phyloP scores from a whole-genome alignment of 1,140 invertebrate species.

The Tribolium madens region DNA sequence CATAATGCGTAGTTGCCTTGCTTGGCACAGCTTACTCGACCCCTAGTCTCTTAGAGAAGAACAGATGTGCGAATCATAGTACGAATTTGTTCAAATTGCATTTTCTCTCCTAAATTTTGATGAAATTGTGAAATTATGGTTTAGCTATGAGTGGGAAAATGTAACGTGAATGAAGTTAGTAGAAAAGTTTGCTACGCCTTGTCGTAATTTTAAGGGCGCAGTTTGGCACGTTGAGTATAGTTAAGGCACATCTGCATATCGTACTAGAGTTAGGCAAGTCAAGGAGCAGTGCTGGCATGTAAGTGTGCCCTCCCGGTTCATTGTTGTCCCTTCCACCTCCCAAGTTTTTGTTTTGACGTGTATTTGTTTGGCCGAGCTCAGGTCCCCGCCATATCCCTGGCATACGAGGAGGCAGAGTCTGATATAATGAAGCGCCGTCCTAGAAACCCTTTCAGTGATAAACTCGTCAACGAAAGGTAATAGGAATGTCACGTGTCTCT shows the following conservation, averaged over 20 bases:
- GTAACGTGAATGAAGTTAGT: too few species aligned
- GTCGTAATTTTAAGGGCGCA: neutral
- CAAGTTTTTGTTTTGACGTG: slow-evolving; percentile 59
- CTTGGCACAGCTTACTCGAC: slow-evolving; percentile 58
- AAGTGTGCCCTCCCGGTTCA: slow-evolving; percentile 48
- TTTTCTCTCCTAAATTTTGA: too few species aligned
- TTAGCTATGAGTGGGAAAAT: too few species aligned
- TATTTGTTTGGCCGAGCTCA: slow-evolving; percentile 71
- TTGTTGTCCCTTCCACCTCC: slow-evolving; percentile 43
- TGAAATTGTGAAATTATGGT: too few species aligned
- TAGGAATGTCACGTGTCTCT: slow-evolving; percentile 47
- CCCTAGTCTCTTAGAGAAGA: slow-evolving; percentile 45
- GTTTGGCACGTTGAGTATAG: neutral
- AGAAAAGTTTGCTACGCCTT: too few species aligned
- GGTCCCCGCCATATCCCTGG: slow-evolving; percentile 99
- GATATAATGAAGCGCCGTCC: slow-evolving; percentile 99
- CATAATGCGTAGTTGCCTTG: slow-evolving; percentile 58
- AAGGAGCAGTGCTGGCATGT: slow-evolving; percentile 60
- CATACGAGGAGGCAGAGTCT: slow-evolving; percentile 99
- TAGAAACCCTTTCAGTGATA: slow-evolving; percentile 95
- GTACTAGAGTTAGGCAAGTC: slow-evolving; percentile 51
- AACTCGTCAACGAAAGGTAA: slow-evolving; percentile 99
- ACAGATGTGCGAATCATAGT: slow-evolving; percentile 12
- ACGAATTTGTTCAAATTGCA: neutral
- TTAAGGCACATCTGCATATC: neutral